Percentiles rank a stretch among this genome's conserved stretches.
Evolutionary conservation across 2,113 vertebrate species (phyloP).

Genomic region (Paramormyrops kingsleyae): DNA sequence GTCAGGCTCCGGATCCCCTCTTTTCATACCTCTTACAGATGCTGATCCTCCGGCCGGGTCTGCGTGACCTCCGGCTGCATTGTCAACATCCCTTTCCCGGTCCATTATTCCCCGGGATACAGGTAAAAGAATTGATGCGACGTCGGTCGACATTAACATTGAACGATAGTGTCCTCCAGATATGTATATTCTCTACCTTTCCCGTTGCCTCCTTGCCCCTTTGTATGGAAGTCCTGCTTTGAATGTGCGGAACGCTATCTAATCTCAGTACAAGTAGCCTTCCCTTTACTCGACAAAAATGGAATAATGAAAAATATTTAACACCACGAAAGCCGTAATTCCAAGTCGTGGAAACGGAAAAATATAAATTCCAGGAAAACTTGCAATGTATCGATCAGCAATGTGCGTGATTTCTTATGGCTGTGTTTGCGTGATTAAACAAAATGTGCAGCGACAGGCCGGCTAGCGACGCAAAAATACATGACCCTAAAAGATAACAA

Average conservation of each 20-base stretch:
- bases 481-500: not conserved
- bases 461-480: not conserved
- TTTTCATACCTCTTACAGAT: conserved; percentile 65
- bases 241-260: not conserved
- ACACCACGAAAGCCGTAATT: not conserved
- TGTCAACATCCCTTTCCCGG: conserved; percentile 56
- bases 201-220: conserved; percentile 24
- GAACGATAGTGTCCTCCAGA: conserved; percentile 42
- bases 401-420: not conserved
- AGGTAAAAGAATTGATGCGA: conserved; percentile 61
- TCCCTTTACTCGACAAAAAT: not conserved
- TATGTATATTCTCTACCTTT: conserved; percentile 8
- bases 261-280: not conserved
- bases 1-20: conserved; percentile 69
- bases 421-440: conserved; percentile 1
- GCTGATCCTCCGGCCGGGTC: conserved; percentile 47
- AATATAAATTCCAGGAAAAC: not conserved
- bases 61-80: conserved; percentile 43
- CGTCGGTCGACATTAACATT: conserved; percentile 71
- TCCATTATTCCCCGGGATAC: conserved; percentile 65
- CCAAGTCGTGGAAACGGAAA: not conserved
- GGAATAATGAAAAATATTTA: not conserved
- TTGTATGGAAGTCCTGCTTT: conserved; percentile 3
- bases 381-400: not conserved
- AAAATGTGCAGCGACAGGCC: not conserved